These are phyloP conservation scores for Drosophila mayaguana DNA, from an alignment of 2,888 invertebrate species.

Conservation along the genomic window DNA sequence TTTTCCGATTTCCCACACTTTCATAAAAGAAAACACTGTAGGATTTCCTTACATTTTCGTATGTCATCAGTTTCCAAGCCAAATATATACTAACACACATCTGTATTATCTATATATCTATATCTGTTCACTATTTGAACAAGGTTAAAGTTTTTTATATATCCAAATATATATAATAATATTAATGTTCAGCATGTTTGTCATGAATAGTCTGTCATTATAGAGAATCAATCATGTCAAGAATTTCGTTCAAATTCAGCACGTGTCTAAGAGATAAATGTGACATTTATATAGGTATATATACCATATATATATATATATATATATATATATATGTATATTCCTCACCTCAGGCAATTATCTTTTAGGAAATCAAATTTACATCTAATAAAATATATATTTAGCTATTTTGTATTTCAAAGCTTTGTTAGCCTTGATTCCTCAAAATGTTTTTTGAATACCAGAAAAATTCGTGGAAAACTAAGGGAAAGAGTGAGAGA, in stretches of 20 bases:
- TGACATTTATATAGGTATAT: not conserved
- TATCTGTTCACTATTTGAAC: too few species aligned
- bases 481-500: not conserved
- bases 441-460: not conserved
- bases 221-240: not conserved
- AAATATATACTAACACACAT: too few species aligned
- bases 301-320: not conserved
- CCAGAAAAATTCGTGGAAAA: not conserved
- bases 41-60: too few species aligned
- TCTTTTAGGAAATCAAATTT: not conserved
- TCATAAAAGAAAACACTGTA: too few species aligned
- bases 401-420: constrained; percentile 1
- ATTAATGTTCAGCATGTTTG: not conserved
- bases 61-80: too few species aligned
- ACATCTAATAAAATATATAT: not conserved
- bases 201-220: not conserved
- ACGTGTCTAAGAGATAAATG: not conserved
- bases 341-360: not conserved
- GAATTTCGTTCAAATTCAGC: not conserved
- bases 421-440: constrained; percentile 1
- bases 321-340: not conserved
- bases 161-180: not conserved
- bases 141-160: not conserved
- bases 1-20: too few species aligned
- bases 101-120: not conserved